Evolutionary conservation across 2,113 vertebrate genomes (phyloP), one percentile per base, ranked within the genome.

Genomic region (Amia ocellicauda): DNA sequence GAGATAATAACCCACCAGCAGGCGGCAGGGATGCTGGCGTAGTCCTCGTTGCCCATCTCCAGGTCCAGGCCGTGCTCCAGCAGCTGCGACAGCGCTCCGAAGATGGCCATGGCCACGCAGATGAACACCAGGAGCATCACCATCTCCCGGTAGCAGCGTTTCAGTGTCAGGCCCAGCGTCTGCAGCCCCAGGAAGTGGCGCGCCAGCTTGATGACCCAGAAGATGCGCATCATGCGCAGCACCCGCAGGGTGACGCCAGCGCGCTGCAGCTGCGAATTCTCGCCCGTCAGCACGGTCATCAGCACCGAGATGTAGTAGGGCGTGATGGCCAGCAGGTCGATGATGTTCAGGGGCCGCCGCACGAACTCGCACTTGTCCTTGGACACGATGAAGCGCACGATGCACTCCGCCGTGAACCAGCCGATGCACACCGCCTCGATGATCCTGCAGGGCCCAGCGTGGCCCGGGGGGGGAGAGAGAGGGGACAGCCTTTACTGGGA

Each of bases 1-100:
- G 97, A 99, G 87, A 99, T 99, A 82, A 99, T 98, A 80, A 98
- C 97, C 97, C 96, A 99, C 97, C 97, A 99, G 80, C 96, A 96
- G 69, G 97, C 93, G 27, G 95, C 94, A 0, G 97, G 95, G 83
- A 99, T 99, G 86, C 96, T 99, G 84, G 93, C 90, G 60, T 94
- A 99, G 84, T 97, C 96, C 64, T 87, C 90, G 75, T 96, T 98
- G 81, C 91, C 91, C 65, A 80, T 78, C 66, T 90, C 93, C 84
- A 95, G 88, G 88, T 97, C 92, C 85, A 99, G 83, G 68, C 97
- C 96, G 11, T 98, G 91, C 81, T 99, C 97, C 70, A 99, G 89
- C 64, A 99, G 91, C 85, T 99, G 97, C 69, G 97, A 93, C 63
- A 99, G 91, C 64, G 97, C 95, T 49, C 96, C 96, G 79, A 98